Percentiles rank a stretch among this genome's conserved stretches.
Conservation (phyloP, 2,797 vertebrate genomes). For the Natrix natrix region DNA sequence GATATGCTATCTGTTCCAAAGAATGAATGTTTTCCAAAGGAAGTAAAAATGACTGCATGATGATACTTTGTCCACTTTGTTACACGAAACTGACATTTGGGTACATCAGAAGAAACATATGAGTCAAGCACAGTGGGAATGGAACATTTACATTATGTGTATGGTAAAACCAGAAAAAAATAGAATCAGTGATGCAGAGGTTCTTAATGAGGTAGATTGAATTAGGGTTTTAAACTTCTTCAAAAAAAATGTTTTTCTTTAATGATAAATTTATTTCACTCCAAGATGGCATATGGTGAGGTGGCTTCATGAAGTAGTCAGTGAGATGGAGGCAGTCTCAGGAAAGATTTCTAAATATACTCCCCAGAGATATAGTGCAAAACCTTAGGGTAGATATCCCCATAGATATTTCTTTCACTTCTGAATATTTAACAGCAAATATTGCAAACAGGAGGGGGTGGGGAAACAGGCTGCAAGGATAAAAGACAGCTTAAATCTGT, state of each 20-base stretch:
- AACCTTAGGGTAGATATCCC: not conserved
- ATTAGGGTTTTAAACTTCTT: not conserved
- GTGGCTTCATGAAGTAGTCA: not conserved
- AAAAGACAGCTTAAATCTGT: not conserved
- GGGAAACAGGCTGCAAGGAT: not conserved
- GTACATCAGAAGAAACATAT: not conserved
- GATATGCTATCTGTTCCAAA: not conserved
- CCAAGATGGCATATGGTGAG: not conserved
- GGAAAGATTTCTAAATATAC: not conserved
- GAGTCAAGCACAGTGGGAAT: not conserved
- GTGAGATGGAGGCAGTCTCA: rapidly evolving
- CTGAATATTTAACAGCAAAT: not conserved
- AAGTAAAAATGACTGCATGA: not conserved
- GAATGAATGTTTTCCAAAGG: not conserved
- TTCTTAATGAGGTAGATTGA: not conserved
- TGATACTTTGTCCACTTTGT: not conserved
- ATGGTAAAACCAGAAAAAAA: not conserved
- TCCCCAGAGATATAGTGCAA: not conserved
- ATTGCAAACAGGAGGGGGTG: not conserved
- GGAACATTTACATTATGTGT: not conserved
- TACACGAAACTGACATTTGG: not conserved
- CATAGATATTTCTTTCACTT: not conserved
- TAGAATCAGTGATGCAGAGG: not conserved
- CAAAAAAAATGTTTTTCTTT: not conserved
- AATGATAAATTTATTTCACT: not conserved